Conservation (phyloP, 1,140 invertebrate genomes). For the Saccostrea echinata region DNA sequence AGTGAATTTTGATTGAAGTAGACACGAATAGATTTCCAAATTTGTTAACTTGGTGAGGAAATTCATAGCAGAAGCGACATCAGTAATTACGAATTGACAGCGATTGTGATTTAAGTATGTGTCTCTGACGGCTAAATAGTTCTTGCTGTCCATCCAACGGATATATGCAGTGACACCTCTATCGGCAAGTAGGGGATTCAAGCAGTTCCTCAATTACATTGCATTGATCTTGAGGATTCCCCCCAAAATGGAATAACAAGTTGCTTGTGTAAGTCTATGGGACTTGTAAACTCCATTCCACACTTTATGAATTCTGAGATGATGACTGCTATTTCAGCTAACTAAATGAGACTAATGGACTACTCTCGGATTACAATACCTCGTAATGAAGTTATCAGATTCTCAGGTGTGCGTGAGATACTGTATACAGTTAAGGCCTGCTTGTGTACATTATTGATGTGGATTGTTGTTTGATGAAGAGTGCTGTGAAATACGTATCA, state of each 20-base stretch:
- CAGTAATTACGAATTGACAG: constrained; percentile 28
- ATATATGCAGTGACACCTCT: constrained; percentile 8
- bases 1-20: constrained; percentile 20
- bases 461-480: background rate
- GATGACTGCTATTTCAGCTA: background rate
- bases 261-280: constrained; percentile 16
- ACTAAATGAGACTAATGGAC: background rate
- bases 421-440: background rate
- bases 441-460: constrained; percentile 22
- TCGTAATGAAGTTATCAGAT: constrained; percentile 10
- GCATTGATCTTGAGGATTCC: constrained; percentile 14
- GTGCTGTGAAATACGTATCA: constrained; percentile 18
- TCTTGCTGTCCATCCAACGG: background rate
- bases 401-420: constrained; percentile 7
- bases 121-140: constrained; percentile 20
- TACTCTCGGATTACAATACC: background rate
- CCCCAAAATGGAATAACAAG: constrained; percentile 27
- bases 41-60: constrained; percentile 16
- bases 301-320: background rate
- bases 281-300: background rate
- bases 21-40: constrained; percentile 21
- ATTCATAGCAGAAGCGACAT: constrained; percentile 28
- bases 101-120: constrained; percentile 37
- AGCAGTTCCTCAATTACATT: constrained; percentile 22
- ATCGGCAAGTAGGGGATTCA: background rate